Evolutionary conservation across 2,888 invertebrate genomes (phyloP), one percentile per base, ranked within the genome.

Genomic region (Cerastis rubricosa): DNA sequence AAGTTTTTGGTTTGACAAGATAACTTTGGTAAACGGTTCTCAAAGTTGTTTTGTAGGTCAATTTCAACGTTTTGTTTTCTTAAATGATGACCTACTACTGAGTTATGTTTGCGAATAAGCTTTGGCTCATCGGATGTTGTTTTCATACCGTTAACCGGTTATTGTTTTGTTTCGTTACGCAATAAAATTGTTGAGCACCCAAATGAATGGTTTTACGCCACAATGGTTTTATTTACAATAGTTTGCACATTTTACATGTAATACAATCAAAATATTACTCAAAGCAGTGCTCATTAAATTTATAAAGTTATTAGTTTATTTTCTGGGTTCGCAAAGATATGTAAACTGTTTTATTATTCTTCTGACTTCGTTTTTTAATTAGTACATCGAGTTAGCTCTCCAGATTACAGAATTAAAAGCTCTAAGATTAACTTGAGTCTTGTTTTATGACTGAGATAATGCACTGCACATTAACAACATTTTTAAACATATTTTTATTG

Each of bases 1-100:
- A 85, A 80, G 76, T 91, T 91, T 91, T 92, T 91, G 83, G 66
- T 81, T 74, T 68, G 66, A 54, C 66, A 64, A 71, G 81, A 77
- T 77, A 84, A 78, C 22, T 73, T 9, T 29, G 51, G 35, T 25
- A 59, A 68, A 47, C 9, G 65, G 3, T 81, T 67, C 47, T 70
- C 68, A 54, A 79, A 80, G 47, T 78, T 59, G 2, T 83, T 78
- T 76, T 82, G 59, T 82, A 64, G 81, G 81, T 79, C 80, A 75
- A 45, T 70, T 69, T 40, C 0, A 43, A 35, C 35, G 40, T 59
- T 25, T 80, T 75, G 57, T 80, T 80, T 80, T 81, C 3, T 11
- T 75, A 40, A 54, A 22, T 14, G 19, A 54, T 81, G 40, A 72
- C 64, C 51, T 81, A 43, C 29, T 51, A 59, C 11, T 68, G 17